These are phyloP conservation scores for Nasonia longicornis DNA, from an alignment of 1,140 invertebrate species.

Conservation along the genomic window DNA sequence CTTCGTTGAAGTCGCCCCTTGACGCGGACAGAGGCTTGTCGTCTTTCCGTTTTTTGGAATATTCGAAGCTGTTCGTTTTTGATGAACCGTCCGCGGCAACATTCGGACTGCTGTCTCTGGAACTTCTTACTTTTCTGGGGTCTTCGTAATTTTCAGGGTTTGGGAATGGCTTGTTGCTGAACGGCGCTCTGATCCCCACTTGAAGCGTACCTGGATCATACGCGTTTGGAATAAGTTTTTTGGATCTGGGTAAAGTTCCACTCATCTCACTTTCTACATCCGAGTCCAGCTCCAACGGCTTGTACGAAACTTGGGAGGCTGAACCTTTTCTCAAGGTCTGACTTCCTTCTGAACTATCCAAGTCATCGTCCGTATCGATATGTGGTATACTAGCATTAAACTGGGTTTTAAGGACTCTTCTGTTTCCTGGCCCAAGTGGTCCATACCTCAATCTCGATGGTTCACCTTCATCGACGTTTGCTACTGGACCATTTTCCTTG, in stretches of 20 bases:
- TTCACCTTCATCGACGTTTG: neutral
- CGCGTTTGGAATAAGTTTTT: slow-evolving; percentile 51
- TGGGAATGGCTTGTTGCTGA: slow-evolving; percentile 47
- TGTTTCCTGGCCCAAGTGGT: slow-evolving; percentile 54
- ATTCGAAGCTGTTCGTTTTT: slow-evolving; percentile 52
- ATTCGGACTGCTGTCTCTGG: slow-evolving; percentile 25
- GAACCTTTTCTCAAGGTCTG: slow-evolving; percentile 48
- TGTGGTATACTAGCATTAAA: slow-evolving; percentile 40
- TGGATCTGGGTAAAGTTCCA: slow-evolving; percentile 51
- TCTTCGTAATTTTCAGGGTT: slow-evolving; percentile 61
- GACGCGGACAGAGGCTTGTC: slow-evolving; percentile 43
- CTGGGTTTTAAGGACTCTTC: slow-evolving; percentile 47
- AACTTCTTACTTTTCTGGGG: slow-evolving; percentile 44
- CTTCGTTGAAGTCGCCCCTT: slow-evolving; percentile 64
- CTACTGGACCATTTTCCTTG: slow-evolving; percentile 4
- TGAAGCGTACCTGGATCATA: slow-evolving; percentile 32
- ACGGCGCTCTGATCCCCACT: neutral
- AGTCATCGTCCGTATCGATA: slow-evolving; percentile 54
- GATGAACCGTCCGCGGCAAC: slow-evolving; percentile 45
- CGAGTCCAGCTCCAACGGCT: slow-evolving; percentile 61
- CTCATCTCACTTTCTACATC: slow-evolving; percentile 61
- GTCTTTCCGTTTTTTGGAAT: slow-evolving; percentile 26
- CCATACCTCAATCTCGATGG: slow-evolving; percentile 53
- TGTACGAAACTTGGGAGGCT: slow-evolving; percentile 55
- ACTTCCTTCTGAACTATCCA: slow-evolving; percentile 59